These are phyloP conservation scores for Pectinophora gossypiella DNA, from an alignment of 1,140 invertebrate species.

Conservation along the genomic window DNA sequence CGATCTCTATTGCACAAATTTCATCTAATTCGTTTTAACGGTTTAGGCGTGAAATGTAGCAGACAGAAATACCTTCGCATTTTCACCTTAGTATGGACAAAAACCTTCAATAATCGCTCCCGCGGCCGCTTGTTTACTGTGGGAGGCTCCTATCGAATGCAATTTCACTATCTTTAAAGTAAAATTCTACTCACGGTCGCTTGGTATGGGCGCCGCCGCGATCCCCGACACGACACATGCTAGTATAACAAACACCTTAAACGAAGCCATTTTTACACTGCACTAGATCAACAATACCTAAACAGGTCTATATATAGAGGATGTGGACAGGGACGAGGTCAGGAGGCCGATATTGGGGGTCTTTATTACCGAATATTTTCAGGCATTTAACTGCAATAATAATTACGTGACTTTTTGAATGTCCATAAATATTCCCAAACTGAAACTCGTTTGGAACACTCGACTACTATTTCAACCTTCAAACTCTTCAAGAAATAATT, in stretches of 20 bases:
- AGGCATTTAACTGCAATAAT: no score
- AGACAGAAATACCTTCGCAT: background rate
- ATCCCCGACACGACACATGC: slow-evolving; percentile 13
- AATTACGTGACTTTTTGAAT: no score
- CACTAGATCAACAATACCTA: background rate
- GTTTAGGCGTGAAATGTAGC: background rate
- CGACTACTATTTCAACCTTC: no score
- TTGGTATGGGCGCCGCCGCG: slow-evolving; percentile 15
- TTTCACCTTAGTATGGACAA: background rate
- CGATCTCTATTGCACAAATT: no score
- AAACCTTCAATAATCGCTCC: no score
- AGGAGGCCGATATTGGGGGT: background rate
- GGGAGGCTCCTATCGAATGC: no score
- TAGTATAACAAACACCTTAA: slow-evolving; percentile 17
- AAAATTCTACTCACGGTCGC: slow-evolving; percentile 25
- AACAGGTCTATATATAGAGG: background rate
- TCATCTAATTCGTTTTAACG: background rate
- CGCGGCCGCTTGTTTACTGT: no score
- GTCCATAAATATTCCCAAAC: no score
- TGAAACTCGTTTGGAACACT: no score
- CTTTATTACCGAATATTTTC: background rate
- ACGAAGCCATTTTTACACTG: slow-evolving; percentile 17
- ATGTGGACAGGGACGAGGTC: background rate
- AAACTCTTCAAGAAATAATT: no score
- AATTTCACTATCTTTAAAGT: background rate